Conservation (phyloP, 2,888 invertebrate species). For the Drosophila neonasuta region DNA sequence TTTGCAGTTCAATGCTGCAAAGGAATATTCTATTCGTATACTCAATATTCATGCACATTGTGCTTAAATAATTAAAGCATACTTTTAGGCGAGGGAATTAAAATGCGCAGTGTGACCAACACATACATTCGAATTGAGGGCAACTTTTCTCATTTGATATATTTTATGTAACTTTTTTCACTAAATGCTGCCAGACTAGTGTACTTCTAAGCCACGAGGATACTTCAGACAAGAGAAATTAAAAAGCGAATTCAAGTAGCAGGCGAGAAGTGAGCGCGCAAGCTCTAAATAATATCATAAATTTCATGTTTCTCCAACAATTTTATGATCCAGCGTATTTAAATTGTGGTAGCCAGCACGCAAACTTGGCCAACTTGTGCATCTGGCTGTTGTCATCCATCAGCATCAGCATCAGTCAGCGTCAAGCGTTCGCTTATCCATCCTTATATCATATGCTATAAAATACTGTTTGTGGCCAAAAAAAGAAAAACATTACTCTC, state of each 20-base stretch:
- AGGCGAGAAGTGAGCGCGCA: neutral
- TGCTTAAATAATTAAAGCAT: slow-evolving; percentile 19
- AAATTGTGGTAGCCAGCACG: slow-evolving; percentile 12
- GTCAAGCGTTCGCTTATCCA: slow-evolving; percentile 32
- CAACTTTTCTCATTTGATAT: slow-evolving; percentile 1
- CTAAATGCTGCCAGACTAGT: neutral
- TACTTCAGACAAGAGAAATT: slow-evolving; percentile 2
- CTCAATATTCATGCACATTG: neutral
- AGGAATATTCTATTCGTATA: neutral
- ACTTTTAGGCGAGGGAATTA: slow-evolving; percentile 29
- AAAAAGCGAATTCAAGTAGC: slow-evolving; percentile 6
- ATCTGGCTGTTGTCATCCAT: slow-evolving; percentile 57
- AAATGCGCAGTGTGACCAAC: slow-evolving; percentile 32
- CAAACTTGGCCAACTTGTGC: slow-evolving; percentile 25
- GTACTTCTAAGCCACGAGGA: neutral
- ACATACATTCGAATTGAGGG: neutral
- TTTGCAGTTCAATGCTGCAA: neutral
- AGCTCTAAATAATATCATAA: neutral
- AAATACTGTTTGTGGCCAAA: slow-evolving; percentile 13
- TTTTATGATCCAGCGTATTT: slow-evolving; percentile 1
- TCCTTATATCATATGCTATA: slow-evolving; percentile 14
- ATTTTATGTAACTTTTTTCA: neutral
- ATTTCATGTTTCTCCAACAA: neutral
- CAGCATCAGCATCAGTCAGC: slow-evolving; percentile 59
- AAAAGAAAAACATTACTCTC: slow-evolving; percentile 15